phyloP scores from a whole-genome alignment of 2,888 invertebrate species.

The Lutraria lutraria region DNA sequence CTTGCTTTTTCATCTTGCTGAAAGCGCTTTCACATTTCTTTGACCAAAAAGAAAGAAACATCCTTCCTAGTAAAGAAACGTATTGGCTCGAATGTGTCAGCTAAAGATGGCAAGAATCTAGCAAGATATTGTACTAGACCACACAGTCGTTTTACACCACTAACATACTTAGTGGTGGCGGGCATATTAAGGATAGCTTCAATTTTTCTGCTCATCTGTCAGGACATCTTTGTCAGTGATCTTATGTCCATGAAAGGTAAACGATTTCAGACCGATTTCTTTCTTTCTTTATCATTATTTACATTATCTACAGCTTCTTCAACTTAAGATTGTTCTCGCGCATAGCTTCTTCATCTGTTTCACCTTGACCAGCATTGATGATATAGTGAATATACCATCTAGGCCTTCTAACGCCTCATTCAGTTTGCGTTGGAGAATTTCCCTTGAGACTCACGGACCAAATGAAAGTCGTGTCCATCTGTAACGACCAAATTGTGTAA shows the following conservation, averaged over 20 bases:
- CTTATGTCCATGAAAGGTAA: slow-evolving; percentile 63
- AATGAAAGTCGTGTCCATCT: slow-evolving; percentile 53
- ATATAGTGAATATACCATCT: slow-evolving; percentile 53
- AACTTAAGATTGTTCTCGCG: slow-evolving; percentile 43
- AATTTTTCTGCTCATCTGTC: slow-evolving; percentile 57
- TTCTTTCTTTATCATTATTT: slow-evolving; percentile 40
- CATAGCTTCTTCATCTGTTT: slow-evolving; percentile 49
- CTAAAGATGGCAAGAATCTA: slow-evolving; percentile 48
- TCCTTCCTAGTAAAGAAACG: slow-evolving; percentile 36
- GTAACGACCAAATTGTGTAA: slow-evolving; percentile 67
- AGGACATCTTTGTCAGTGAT: slow-evolving; percentile 64
- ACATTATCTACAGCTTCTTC: too few relatives aligned
- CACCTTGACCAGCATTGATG: slow-evolving; percentile 52
- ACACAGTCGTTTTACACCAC: slow-evolving; percentile 65
- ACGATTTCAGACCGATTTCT: slow-evolving; percentile 25
- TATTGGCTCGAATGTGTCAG: slow-evolving; percentile 49
- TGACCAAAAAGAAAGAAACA: slow-evolving; percentile 19
- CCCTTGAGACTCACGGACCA: slow-evolving; percentile 59
- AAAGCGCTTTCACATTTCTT: slow-evolving; percentile 61
- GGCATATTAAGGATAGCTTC: slow-evolving; percentile 62
- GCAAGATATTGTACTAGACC: slow-evolving; percentile 72
- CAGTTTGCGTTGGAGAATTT: slow-evolving; percentile 66
- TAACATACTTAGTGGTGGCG: slow-evolving; percentile 50
- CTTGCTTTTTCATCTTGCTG: slow-evolving; percentile 48
- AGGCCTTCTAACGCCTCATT: slow-evolving; percentile 58